Conservation (phyloP, 1,140 invertebrate genomes). For the Apolygus lucorum region DNA sequence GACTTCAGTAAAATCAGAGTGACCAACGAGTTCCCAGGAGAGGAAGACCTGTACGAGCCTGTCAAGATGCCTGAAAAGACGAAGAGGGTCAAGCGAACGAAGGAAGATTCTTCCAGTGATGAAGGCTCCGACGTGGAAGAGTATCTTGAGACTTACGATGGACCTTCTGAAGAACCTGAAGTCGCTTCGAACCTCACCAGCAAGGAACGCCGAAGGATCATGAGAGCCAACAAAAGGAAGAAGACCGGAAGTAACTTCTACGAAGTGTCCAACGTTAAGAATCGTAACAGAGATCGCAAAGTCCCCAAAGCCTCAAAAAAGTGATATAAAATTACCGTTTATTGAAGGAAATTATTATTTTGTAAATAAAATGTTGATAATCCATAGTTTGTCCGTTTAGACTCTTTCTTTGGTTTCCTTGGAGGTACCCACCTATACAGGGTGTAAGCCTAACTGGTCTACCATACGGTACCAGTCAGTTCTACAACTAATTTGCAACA, state of each 20-base stretch:
- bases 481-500: too few relatives aligned
- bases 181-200: conserved; percentile 48
- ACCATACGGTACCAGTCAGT: too few relatives aligned
- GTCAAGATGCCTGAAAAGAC: conserved; percentile 34
- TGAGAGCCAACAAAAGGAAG: conserved; percentile 65
- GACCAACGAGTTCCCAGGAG: conserved; percentile 56
- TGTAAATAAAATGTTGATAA: too few relatives aligned
- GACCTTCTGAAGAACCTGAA: conserved; percentile 34
- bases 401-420: too few relatives aligned
- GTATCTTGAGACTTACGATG: conserved; percentile 32
- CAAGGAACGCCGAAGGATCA: conserved; percentile 64
- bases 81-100: conserved; percentile 34
- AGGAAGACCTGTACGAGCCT: conserved; percentile 47
- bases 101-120: conserved; percentile 31
- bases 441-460: too few relatives aligned
- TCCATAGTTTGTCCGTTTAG: too few relatives aligned
- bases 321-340: too few relatives aligned
- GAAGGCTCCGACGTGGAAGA: conserved; percentile 38
- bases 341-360: too few relatives aligned
- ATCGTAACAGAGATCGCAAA: conserved; percentile 45
- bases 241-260: conserved; percentile 92
- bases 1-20: conserved; percentile 75
- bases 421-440: too few relatives aligned
- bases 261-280: conserved; percentile 87
- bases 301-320: conserved; percentile 1